These are phyloP conservation scores for Uromys caudimaculatus DNA, from an alignment of 2,797 vertebrate species.

Conservation along the genomic window DNA sequence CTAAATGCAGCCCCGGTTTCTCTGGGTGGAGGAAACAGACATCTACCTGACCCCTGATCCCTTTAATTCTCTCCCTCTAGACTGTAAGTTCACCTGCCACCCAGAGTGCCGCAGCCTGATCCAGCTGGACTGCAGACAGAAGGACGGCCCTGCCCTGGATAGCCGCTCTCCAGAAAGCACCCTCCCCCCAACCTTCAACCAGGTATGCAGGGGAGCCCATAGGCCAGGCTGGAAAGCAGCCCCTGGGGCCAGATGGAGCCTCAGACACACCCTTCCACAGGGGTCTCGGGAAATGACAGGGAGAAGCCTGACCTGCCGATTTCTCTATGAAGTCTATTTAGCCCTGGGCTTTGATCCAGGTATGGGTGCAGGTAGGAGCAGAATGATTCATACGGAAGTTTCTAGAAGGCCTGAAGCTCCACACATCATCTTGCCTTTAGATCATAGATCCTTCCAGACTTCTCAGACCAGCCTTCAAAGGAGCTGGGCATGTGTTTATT, in stretches of 20 bases:
- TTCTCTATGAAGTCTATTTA: not conserved
- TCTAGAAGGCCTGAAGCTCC: not conserved
- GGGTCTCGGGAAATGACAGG: not conserved
- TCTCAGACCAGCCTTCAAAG: not conserved
- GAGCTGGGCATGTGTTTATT: not conserved
- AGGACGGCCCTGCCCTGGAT: slow-evolving; percentile 81
- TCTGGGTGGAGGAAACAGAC: not conserved
- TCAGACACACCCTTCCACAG: not conserved
- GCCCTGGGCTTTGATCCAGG: not conserved
- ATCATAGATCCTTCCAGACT: not conserved
- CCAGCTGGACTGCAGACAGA: slow-evolving; percentile 94
- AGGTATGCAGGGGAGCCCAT: slow-evolving; percentile 81
- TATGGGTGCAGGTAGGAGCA: fast-evolving
- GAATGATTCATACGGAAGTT: not conserved
- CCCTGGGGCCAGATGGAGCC: not conserved
- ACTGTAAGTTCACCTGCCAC: slow-evolving; percentile 97
- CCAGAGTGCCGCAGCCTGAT: slow-evolving; percentile 92
- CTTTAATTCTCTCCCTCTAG: slow-evolving; percentile 85
- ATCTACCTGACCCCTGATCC: slow-evolving; percentile 31
- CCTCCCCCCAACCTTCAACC: slow-evolving; percentile 72
- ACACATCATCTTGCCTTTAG: not conserved
- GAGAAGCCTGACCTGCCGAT: not conserved
- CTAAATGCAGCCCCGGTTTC: not conserved
- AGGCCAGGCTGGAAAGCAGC: not conserved
- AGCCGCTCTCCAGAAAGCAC: slow-evolving; percentile 87